Base-by-base conservation (phyloP, 2,113 vertebrate species). In the Aegypius monachus region DNA sequence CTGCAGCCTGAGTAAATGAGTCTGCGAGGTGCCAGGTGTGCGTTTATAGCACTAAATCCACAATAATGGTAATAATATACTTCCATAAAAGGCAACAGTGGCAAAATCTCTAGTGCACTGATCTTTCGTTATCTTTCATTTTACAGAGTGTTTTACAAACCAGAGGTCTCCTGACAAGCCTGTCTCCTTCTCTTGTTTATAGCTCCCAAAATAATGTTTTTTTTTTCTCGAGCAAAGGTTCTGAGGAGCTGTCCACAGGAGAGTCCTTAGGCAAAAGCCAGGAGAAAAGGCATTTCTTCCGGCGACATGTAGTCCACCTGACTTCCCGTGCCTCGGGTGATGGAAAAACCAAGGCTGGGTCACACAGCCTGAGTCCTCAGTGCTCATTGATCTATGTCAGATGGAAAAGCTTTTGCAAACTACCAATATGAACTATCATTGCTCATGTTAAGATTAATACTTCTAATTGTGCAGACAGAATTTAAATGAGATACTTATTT, bases 401-500 rank as follows among this genome's bases (percentile, higher is more conserved):
- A 20, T 73, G 79, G 63, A 87, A 80, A 89, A 97, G 95, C 87
- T 88, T 96, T 87, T 93, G 70, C 52, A 34, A 77, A 47, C 77
- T 66, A 15, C 71, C 77, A 40, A 7, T 56, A 4, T n/a, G 95
- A 93, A 34, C 15, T 0, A 29, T 83, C 85, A 20, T 88, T 40
- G 40, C 89, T 97, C 89, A 87, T 8, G 27, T 77, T 55, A 59
- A 96, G 92, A 96, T 96, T 94, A 94, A 97, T 96, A 93, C 79
- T 94, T 96, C 85, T 97, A 95, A 97, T 97, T 98, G 87, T 70
- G 88, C 95, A 31, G 48, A 75, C 73, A 81, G 95, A 96, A 98
- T 98, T 96, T 91, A 89, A 97, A 97, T 97, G 71, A 97, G 93
- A 52, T 78, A 78, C 87, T 93, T 96, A 97, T 97, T 98, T 97